These are phyloP conservation scores for Chanos chanos DNA, from an alignment of 2,797 vertebrate genomes.

Conservation along the genomic window DNA sequence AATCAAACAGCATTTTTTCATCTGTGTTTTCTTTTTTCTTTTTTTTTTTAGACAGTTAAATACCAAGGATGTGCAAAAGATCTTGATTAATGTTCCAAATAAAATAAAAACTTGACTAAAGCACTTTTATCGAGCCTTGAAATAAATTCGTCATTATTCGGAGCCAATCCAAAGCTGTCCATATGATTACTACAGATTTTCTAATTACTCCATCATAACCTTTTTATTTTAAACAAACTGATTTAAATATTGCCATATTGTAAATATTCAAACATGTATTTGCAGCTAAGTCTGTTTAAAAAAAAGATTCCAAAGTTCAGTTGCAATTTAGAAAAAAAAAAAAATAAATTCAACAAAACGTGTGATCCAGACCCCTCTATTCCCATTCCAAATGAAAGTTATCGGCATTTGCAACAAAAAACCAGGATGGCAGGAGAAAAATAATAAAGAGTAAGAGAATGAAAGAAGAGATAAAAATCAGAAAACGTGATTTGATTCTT, in stretches of 20 bases:
- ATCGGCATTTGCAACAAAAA: conserved; percentile 55
- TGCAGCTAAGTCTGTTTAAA: conserved; percentile 40
- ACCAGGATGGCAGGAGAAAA: conserved; percentile 39
- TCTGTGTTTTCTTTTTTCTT: conserved; percentile 70
- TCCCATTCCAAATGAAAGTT: conserved; percentile 47
- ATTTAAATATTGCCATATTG: conserved; percentile 59
- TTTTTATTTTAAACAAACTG: conserved; percentile 37
- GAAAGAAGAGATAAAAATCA: conserved; percentile 37
- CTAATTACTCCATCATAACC: conserved; percentile 19
- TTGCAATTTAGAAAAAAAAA: conserved; percentile 39
- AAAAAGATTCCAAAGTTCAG: conserved; percentile 42
- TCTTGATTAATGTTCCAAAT: conserved; percentile 75
- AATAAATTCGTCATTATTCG: conserved; percentile 50
- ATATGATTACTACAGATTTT: conserved; percentile 36
- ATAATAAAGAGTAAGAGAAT: conserved; percentile 23
- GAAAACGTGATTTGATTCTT: conserved; percentile 49
- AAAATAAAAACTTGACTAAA: conserved; percentile 60
- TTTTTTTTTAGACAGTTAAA: conserved; percentile 88
- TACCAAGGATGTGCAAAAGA: conserved; percentile 92
- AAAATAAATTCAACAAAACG: conserved; percentile 2
- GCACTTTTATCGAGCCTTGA: conserved; percentile 52
- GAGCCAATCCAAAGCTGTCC: conserved; percentile 50
- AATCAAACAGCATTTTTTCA: conserved; percentile 84
- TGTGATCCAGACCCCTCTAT: conserved; percentile 38
- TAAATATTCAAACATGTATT: conserved; percentile 50